Evolutionary conservation across 2,797 vertebrate genomes (phyloP), one percentile per base, ranked within the genome.

Genomic region (Chrosomus eos): DNA sequence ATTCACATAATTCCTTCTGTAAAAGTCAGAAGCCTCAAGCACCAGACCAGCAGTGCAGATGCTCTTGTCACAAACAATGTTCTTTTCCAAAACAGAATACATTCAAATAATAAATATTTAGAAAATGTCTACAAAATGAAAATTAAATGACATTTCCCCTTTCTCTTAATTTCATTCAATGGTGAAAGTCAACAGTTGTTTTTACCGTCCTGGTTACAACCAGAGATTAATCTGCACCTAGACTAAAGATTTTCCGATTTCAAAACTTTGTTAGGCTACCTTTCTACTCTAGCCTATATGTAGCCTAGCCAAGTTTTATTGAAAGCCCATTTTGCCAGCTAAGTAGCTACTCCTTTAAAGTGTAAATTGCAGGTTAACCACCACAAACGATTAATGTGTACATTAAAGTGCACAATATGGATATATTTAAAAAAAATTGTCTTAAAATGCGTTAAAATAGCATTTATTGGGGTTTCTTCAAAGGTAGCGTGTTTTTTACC

Each of bases 21-120:
- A 33, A 33, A 82, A 71, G 36, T 81, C 66, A 58, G 66, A 55
- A 53, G 51, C 40, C 21, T 51, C 14, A 80, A 58, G 45, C 45
- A 16, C 18, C 18, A 53, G 72, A 53, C 48, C 28, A 74, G 28
- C 19, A 33, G 28, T 4, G 4, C 38, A 68, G 43, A 31, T 75
- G 31, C n/a, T 74, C 68, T 14, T n/a, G 45, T 53, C 51, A 16
- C 60, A 83, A 73, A 28, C 45, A 16, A 48, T 16, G 16, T 48
- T 16, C 4, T 48, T 0, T 45, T 55, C 9, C 53, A 79, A 62
- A 62, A 28, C 13, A 6, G 11, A 70, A 40, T n/a, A 70, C 67
- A 7, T 40, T 70, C 13, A 38, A 70, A 40, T 14, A 38, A 68
- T 0, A 68, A 68, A 68, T 70, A 40, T 70, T 70, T 45, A 28